Evolutionary conservation across 37 sponge, comb jelly and placozoan species (phyloP), one percentile per base, ranked within the genome.

Genomic region (Crambe crambe): DNA sequence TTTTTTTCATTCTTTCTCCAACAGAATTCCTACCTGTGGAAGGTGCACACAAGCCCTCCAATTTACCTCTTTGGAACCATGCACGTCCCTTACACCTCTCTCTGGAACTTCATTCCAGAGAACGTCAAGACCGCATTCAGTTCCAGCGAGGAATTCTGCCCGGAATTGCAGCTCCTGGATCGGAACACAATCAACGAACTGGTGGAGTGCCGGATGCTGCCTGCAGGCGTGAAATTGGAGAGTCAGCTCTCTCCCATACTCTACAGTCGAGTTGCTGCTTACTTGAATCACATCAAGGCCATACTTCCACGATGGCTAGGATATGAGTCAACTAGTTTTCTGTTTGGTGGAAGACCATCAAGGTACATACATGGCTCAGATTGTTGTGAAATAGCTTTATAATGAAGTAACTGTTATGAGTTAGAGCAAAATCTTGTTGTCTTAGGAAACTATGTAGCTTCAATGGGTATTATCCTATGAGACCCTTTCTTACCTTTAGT

Each of bases 1-100:
- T n/a, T n/a, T n/a, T n/a, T n/a, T n/a, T n/a, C n/a, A n/a, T n/a
- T n/a, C n/a, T n/a, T n/a, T n/a, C n/a, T n/a, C n/a, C n/a, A 59
- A 30, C 77, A 90, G 90, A 90, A 85, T 43, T 85, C 86, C 8
- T 72, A 85, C 67, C 70, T 90, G 22, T 90, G 90, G 90, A 75
- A 56, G 57, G 66, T 90, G 4, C 37, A 76, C 26, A 64, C 38
- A 0, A 36, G 41, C 2, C 78, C 84, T 65, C 81, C 86, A 23
- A 35, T 81, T 18, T 90, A 90, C 58, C 72, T 90, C 51, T 90
- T 85, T 85, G 90, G 90, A 2, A 90, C 85, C 22, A 62, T 90
- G 58, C 90, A 90, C 34, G 77, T 85, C 3, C 90, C 90, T 42
- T 90, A 90, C 77, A 20, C 37, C 39, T 66, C 30, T 0, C 42